These are phyloP conservation scores for Pyrgilauda ruficollis DNA, from an alignment of 2,113 vertebrate genomes.

Conservation along the genomic window DNA sequence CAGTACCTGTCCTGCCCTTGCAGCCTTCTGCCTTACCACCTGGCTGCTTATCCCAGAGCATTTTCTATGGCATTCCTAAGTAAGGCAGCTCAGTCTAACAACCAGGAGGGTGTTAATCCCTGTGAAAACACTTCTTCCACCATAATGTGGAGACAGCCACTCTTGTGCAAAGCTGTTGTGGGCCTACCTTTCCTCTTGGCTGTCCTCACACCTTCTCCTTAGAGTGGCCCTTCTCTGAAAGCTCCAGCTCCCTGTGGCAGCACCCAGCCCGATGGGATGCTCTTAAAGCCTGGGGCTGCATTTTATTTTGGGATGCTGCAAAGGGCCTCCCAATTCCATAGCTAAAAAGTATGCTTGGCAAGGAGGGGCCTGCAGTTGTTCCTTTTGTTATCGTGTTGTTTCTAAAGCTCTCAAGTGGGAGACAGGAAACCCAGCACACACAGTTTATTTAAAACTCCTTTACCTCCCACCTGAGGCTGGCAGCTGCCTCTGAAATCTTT, in stretches of 20 bases:
- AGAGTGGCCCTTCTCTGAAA: background rate
- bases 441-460: slow-evolving; percentile 1
- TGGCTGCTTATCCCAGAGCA: background rate
- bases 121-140: background rate
- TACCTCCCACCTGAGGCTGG: slow-evolving; percentile 33
- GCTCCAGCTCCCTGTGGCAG: background rate
- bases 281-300: background rate
- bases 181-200: background rate
- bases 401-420: background rate
- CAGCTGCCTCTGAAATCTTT: slow-evolving; percentile 32
- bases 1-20: background rate
- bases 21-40: background rate
- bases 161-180: background rate
- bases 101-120: background rate
- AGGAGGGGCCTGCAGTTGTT: slow-evolving; percentile 32
- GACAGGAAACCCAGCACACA: background rate
- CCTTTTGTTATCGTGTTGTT: background rate
- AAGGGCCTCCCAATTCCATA: background rate
- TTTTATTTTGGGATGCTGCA: slow-evolving; percentile 4
- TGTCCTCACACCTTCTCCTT: background rate
- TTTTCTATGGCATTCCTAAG: background rate
- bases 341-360: background rate
- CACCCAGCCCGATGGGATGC: background rate
- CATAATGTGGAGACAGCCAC: rapidly evolving
- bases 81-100: background rate